Conservation (phyloP, 2,888 invertebrate genomes). For the Agrenia bidenticulata region DNA sequence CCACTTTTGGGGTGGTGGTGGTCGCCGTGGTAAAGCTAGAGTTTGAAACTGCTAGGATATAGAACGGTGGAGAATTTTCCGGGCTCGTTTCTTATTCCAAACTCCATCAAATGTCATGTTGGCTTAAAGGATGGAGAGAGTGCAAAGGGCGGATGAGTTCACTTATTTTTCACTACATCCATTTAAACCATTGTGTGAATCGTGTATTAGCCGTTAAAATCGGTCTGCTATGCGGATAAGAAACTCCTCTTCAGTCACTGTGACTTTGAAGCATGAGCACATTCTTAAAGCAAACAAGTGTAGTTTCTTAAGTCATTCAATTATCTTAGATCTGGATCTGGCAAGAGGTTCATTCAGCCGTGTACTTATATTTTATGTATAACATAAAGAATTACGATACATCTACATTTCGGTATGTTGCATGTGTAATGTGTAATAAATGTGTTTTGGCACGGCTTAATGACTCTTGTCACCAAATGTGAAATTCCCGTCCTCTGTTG, state of each 20-base stretch:
- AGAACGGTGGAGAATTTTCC: no score
- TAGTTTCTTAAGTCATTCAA: conserved; percentile 13
- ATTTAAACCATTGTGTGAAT: conserved; percentile 10
- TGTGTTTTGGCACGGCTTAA: conserved; percentile 20
- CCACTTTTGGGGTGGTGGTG: not conserved
- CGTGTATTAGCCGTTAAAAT: no score
- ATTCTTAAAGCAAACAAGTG: conserved; percentile 20
- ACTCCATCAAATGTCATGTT: conserved; percentile 2
- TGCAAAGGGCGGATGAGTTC: conserved; percentile 21
- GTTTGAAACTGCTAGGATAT: no score
- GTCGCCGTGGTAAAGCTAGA: no score
- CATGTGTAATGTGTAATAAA: conserved; percentile 17
- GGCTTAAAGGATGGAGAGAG: conserved; percentile 12
- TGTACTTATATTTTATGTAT: not conserved
- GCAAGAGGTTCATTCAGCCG: conserved; percentile 1
- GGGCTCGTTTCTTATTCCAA: not conserved
- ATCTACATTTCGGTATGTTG: not conserved
- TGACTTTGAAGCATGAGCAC: conserved; percentile 1
- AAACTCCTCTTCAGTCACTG: no score
- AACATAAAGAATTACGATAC: not conserved
- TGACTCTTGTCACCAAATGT: conserved; percentile 18
- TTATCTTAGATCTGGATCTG: conserved; percentile 12
- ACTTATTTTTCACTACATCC: conserved; percentile 21
- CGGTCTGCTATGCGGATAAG: not conserved
- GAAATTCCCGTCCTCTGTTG: conserved; percentile 9